Conservation (phyloP, 2,113 vertebrate species). For the Cryptomyrus ogoouensis region DNA sequence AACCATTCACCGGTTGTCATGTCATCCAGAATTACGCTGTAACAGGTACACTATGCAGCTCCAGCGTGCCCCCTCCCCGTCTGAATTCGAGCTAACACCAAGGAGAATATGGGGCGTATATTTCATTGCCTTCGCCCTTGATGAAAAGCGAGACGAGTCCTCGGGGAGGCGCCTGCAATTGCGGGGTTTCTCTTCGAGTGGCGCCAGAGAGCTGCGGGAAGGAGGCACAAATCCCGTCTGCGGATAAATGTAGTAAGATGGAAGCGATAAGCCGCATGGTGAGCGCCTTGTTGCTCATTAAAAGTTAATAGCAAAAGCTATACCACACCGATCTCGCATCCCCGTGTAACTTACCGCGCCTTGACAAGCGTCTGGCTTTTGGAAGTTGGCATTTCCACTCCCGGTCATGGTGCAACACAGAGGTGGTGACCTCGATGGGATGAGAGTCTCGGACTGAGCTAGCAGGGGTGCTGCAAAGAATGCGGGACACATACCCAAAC, state of each 20-base stretch:
- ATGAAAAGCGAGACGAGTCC: constrained; percentile 35
- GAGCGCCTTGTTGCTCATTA: constrained; percentile 23
- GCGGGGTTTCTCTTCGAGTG: constrained; percentile 70
- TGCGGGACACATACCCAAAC: background rate
- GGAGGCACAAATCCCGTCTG: constrained; percentile 39
- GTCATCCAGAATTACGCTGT: background rate
- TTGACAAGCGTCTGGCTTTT: constrained; percentile 3
- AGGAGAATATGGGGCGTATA: constrained; percentile 22
- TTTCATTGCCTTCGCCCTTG: constrained; percentile 23
- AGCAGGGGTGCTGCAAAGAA: background rate
- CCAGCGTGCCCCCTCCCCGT: constrained; percentile 27
- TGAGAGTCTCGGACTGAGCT: background rate
- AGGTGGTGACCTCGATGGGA: background rate
- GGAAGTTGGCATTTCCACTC: constrained; percentile 15
- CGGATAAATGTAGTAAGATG: constrained; percentile 44
- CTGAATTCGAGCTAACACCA: constrained; percentile 28
- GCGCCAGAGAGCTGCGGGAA: constrained; percentile 78
- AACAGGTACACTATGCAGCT: background rate
- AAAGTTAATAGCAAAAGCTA: constrained; percentile 23
- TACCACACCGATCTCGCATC: background rate
- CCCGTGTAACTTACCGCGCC: background rate
- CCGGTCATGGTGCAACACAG: constrained; percentile 10
- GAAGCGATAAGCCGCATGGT: constrained; percentile 37
- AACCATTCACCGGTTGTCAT: background rate
- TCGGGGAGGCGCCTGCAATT: constrained; percentile 58